phyloP scores from a whole-genome alignment of 2,113 vertebrate species.

The Pleuronectes platessa region DNA sequence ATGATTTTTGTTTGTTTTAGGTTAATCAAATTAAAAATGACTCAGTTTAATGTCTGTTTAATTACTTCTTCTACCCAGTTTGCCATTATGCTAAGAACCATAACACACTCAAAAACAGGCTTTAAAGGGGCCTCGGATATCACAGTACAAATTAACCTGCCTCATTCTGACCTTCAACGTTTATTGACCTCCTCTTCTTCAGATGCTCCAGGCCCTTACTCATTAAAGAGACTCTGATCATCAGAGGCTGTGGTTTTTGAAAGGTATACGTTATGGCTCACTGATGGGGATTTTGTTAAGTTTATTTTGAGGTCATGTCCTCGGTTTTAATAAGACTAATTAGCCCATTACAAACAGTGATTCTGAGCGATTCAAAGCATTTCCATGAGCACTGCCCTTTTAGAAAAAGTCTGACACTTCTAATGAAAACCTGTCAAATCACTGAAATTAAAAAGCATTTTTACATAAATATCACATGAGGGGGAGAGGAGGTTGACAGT shows the following conservation, averaged over 20 bases:
- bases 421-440: conserved; percentile 7
- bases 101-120: background rate
- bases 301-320: conserved; percentile 22
- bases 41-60: no score
- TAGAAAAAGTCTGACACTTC: conserved; percentile 1
- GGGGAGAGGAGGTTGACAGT: no score
- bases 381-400: background rate
- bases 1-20: no score
- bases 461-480: conserved; percentile 3
- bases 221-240: conserved; percentile 31
- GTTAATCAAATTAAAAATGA: no score
- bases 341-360: conserved; percentile 34
- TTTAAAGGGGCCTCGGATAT: background rate
- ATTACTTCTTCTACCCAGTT: no score
- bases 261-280: background rate
- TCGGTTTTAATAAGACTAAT: conserved; percentile 43
- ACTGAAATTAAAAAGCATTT: background rate
- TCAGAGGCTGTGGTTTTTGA: background rate
- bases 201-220: conserved; percentile 14
- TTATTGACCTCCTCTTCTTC: background rate
- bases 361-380: conserved; percentile 39
- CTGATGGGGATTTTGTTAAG: conserved; percentile 4
- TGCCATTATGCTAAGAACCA: no score
- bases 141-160: conserved; percentile 44
- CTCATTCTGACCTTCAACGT: conserved; percentile 35